phyloP scores from a whole-genome alignment of 2,113 vertebrate species.

The Perca fluviatilis region DNA sequence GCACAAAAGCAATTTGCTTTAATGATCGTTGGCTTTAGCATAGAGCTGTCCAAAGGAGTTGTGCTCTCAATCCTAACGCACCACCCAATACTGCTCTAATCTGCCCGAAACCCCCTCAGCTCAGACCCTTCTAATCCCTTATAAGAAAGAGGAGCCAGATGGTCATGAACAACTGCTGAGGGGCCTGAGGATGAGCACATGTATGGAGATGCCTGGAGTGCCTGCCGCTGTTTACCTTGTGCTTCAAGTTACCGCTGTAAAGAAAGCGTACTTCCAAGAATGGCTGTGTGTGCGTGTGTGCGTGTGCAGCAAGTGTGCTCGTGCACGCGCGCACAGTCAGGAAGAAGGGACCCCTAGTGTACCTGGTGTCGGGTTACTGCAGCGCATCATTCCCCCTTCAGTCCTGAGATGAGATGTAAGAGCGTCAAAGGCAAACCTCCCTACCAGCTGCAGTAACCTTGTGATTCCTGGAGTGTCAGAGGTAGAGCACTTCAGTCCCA shows the following conservation, averaged over 20 bases:
- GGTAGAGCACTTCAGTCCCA: slow-evolving; percentile 62
- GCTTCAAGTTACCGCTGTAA: slow-evolving; percentile 79
- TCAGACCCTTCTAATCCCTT: slow-evolving; percentile 86
- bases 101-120: slow-evolving; percentile 74
- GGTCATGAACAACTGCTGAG: slow-evolving; percentile 86
- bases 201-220: slow-evolving; percentile 76
- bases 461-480: slow-evolving; percentile 77
- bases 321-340: slow-evolving; percentile 20
- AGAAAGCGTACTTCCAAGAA: slow-evolving; percentile 19
- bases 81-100: slow-evolving; percentile 77
- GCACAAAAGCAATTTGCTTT: slow-evolving; percentile 54
- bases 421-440: slow-evolving; percentile 52
- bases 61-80: slow-evolving; percentile 61
- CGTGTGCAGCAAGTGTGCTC: not conserved
- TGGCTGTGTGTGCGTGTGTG: slow-evolving; percentile 17
- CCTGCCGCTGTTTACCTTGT: slow-evolving; percentile 79
- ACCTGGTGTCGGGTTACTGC: slow-evolving; percentile 66
- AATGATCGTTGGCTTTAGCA: slow-evolving; percentile 66
- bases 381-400: slow-evolving; percentile 10
- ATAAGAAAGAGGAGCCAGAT: slow-evolving; percentile 87
- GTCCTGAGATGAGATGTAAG: slow-evolving; percentile 64
- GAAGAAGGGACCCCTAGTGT: slow-evolving; percentile 46
- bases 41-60: slow-evolving; percentile 33
- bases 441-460: slow-evolving; percentile 63
- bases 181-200: slow-evolving; percentile 75